These are phyloP conservation scores for Zophobas atratus DNA, from an alignment of 1,140 invertebrate genomes.

Conservation along the genomic window DNA sequence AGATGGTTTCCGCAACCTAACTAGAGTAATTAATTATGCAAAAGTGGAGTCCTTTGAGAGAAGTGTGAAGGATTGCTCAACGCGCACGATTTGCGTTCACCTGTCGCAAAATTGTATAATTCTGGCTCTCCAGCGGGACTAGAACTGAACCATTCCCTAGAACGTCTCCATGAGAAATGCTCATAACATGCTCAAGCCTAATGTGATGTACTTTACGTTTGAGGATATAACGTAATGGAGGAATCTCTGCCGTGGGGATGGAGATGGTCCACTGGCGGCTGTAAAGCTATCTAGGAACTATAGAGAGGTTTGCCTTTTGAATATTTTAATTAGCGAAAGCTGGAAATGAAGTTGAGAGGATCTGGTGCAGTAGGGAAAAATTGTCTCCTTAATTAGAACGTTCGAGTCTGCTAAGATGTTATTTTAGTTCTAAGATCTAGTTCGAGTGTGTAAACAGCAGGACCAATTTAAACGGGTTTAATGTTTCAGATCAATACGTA, in stretches of 20 bases:
- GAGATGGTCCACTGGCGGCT: not conserved
- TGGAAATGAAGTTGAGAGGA: not conserved
- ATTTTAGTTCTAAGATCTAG: too few relatives aligned
- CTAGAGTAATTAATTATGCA: conserved; percentile 40
- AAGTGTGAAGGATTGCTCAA: conserved; percentile 24
- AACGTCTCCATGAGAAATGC: conserved; percentile 37
- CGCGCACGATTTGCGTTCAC: conserved; percentile 28
- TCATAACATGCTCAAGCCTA: conserved; percentile 23
- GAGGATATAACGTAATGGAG: conserved; percentile 7
- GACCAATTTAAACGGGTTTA: too few relatives aligned
- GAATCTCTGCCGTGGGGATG: not conserved
- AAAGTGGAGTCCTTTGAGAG: conserved; percentile 30
- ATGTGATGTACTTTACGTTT: conserved; percentile 37
- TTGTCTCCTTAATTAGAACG: too few relatives aligned
- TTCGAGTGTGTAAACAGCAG: too few relatives aligned
- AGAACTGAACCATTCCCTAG: conserved; percentile 25
- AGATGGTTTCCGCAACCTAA: conserved; percentile 26
- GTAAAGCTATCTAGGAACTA: not conserved
- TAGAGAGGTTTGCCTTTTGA: not conserved
- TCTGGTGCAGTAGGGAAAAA: too few relatives aligned
- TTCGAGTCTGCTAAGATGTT: too few relatives aligned
- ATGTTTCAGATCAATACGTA: not conserved
- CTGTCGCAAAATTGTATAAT: conserved; percentile 23
- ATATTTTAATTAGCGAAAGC: not conserved
- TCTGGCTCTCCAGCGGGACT: conserved; percentile 11